Conservation (phyloP, 1,140 invertebrate genomes). For the Rhopalosiphum padi region DNA sequence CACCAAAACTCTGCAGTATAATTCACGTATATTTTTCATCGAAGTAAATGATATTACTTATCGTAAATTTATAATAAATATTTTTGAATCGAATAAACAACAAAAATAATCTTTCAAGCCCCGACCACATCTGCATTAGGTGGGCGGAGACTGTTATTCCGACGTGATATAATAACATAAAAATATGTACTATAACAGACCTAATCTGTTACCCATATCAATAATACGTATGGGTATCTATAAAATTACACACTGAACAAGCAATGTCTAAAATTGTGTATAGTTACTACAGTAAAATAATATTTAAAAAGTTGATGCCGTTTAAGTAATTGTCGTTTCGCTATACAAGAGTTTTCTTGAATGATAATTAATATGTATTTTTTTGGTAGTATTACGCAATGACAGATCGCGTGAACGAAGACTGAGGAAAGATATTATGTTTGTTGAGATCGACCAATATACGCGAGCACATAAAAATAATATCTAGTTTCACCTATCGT, state of each 20-base stretch:
- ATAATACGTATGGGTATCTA: neutral
- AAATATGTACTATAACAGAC: neutral
- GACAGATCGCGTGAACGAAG: too few relatives aligned
- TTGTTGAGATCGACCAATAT: neutral
- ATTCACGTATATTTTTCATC: neutral
- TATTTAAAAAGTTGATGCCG: neutral
- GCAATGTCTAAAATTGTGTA: neutral
- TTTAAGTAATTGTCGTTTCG: neutral
- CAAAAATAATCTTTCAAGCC: neutral
- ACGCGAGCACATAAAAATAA: neutral
- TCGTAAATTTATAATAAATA: neutral
- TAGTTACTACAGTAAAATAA: neutral
- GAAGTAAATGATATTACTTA: neutral
- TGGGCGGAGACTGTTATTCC: neutral
- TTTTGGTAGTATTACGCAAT: neutral
- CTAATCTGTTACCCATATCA: neutral
- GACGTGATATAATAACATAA: neutral
- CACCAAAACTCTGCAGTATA: neutral
- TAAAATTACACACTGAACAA: neutral
- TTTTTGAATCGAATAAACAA: conserved; percentile 5
- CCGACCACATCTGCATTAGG: neutral
- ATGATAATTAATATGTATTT: neutral
- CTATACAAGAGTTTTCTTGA: neutral
- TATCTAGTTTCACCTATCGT: neutral
- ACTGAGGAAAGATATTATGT: neutral